Percentiles rank a stretch among this genome's conserved stretches.
phyloP scores from a whole-genome alignment of 2,797 vertebrate genomes.

The Acrossocheilus fasciatus region DNA sequence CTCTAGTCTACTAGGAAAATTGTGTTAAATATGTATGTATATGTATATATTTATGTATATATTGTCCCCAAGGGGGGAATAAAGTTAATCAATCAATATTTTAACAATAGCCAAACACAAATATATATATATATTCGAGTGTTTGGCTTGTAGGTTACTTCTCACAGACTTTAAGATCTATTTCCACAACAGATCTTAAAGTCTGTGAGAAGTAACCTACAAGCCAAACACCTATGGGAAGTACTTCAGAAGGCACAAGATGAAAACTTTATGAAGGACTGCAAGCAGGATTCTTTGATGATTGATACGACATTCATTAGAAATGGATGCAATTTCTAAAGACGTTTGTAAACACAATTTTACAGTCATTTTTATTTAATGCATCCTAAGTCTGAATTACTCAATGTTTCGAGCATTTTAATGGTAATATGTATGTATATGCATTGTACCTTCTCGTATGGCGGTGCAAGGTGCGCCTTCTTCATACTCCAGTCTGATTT shows the following conservation, averaged over 20 bases:
- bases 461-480: slow-evolving; percentile 85
- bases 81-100: not conserved
- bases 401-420: not conserved
- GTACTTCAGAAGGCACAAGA: not conserved
- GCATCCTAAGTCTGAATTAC: not conserved
- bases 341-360: too few species aligned
- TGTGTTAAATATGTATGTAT: too few species aligned
- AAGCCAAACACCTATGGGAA: not conserved
- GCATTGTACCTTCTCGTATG: slow-evolving; percentile 80
- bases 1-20: not conserved
- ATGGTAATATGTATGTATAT: too few species aligned
- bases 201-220: not conserved
- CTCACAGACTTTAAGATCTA: too few species aligned
- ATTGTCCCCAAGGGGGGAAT: too few species aligned
- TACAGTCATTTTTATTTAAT: not conserved
- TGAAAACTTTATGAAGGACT: not conserved
- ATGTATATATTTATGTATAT: too few species aligned
- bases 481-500: slow-evolving; percentile 84
- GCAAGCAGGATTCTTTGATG: not conserved
- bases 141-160: too few species aligned
- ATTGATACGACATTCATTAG: not conserved
- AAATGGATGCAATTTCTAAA: not conserved
- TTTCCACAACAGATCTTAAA: too few species aligned
- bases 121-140: not conserved
- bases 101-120: not conserved